Percentiles rank a stretch among this genome's conserved stretches.
Evolutionary conservation across 2,888 invertebrate genomes (phyloP).

Genomic region (Ecliptopera silaceata): DNA sequence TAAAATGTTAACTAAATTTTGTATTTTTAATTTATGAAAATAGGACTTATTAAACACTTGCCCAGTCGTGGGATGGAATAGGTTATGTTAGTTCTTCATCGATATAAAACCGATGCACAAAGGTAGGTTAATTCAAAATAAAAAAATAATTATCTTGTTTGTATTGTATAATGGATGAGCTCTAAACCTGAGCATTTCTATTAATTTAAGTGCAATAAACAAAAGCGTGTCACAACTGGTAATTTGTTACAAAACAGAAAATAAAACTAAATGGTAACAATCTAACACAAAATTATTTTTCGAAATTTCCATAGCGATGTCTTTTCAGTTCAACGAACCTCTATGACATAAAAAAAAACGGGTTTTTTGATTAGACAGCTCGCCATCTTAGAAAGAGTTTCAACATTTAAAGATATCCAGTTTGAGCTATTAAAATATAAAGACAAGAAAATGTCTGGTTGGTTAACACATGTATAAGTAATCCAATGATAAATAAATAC

Average conservation of each 20-base stretch:
- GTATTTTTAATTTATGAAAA: too few relatives aligned
- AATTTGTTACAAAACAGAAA: constrained; percentile 8
- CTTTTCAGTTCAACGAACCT: not conserved
- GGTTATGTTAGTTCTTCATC: too few relatives aligned
- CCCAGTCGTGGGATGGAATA: too few relatives aligned
- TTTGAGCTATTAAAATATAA: constrained; percentile 1
- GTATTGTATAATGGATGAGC: constrained; percentile 23
- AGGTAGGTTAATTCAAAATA: not conserved
- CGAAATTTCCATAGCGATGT: not conserved
- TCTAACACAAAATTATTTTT: constrained; percentile 12
- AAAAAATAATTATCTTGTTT: constrained; percentile 6
- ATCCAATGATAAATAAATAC: constrained; percentile 21
- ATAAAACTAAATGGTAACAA: constrained; percentile 29
- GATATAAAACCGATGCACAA: not conserved
- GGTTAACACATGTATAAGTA: constrained; percentile 9
- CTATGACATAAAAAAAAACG: not conserved
- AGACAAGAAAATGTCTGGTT: not conserved
- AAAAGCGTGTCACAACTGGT: constrained; percentile 17
- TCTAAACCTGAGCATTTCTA: constrained; percentile 21
- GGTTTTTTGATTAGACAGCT: not conserved
- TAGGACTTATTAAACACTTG: too few relatives aligned
- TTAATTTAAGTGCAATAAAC: constrained; percentile 19
- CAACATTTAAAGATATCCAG: not conserved
- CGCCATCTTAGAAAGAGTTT: not conserved
- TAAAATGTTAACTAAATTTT: too few relatives aligned